A percentile compares a stretch with the other conserved stretches of the same genome.
phyloP scores from a whole-genome alignment of 2,888 invertebrate genomes.

The Lymantria monacha region DNA sequence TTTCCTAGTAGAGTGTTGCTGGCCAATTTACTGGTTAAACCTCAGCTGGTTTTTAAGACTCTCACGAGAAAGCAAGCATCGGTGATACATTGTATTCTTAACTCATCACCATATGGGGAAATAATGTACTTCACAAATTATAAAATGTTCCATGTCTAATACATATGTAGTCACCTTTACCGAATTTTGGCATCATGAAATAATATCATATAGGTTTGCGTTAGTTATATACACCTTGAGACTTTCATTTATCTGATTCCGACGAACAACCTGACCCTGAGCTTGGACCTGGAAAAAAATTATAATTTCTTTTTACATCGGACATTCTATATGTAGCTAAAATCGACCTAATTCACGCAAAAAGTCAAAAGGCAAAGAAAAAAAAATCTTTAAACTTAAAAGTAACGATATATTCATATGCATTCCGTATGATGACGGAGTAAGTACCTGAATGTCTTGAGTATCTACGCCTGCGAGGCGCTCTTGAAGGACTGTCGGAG shows the following conservation, averaged over 20 bases:
- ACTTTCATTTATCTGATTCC: slow-evolving; percentile 77
- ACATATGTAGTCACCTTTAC: slow-evolving; percentile 29
- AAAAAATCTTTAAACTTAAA: too few species aligned
- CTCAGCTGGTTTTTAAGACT: too few species aligned
- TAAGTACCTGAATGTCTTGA: slow-evolving; percentile 61
- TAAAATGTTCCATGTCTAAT: slow-evolving; percentile 32
- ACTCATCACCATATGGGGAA: slow-evolving; percentile 8
- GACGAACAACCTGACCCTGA: slow-evolving; percentile 84
- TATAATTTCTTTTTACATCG: too few species aligned
- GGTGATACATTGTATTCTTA: too few species aligned
- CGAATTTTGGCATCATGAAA: slow-evolving; percentile 37
- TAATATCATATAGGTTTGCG: slow-evolving; percentile 35
- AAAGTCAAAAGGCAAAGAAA: too few species aligned
- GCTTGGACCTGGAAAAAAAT: slow-evolving; percentile 72
- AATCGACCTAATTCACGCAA: too few species aligned
- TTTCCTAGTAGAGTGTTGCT: too few species aligned
- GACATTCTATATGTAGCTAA: too few species aligned
- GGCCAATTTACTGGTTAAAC: too few species aligned
- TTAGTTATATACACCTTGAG: slow-evolving; percentile 35
- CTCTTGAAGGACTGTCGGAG: slow-evolving; percentile 83
- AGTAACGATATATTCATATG: too few species aligned
- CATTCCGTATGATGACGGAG: too few species aligned
- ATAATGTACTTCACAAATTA: slow-evolving; percentile 22
- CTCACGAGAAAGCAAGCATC: too few species aligned
- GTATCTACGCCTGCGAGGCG: slow-evolving; percentile 68